Percentiles rank a stretch among this genome's conserved stretches.
phyloP scores from a whole-genome alignment of 2,113 vertebrate genomes.

The Balaeniceps rex region DNA sequence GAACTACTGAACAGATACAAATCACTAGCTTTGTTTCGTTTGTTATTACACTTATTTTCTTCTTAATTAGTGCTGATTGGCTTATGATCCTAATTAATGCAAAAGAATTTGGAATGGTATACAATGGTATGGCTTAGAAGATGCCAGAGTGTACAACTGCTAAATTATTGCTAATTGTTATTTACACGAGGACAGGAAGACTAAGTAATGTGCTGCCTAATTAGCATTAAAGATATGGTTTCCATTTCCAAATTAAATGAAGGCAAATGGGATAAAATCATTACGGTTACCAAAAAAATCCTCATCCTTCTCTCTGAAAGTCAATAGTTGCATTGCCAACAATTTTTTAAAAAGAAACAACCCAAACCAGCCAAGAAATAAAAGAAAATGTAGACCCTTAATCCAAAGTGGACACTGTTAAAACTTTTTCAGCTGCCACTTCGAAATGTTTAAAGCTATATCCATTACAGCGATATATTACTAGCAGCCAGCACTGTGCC shows the following conservation, averaged over 20 bases:
- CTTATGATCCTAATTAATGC: slow-evolving; percentile 81
- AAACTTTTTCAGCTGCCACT: background rate
- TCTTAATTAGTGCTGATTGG: slow-evolving; percentile 80
- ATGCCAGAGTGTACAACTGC: slow-evolving; percentile 79
- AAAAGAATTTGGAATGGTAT: slow-evolving; percentile 80
- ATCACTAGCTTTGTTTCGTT: slow-evolving; percentile 77
- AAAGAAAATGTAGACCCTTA: background rate
- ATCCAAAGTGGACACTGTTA: background rate
- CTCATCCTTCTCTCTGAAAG: slow-evolving; percentile 12
- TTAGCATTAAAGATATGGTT: slow-evolving; percentile 79
- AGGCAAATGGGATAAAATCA: slow-evolving; percentile 63
- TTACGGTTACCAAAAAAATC: slow-evolving; percentile 16
- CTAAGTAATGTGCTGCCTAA: slow-evolving; percentile 74
- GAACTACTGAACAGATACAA: slow-evolving; percentile 77
- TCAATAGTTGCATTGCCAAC: background rate
- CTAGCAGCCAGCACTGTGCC: background rate
- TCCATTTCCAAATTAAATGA: slow-evolving; percentile 71
- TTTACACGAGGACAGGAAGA: slow-evolving; percentile 78
- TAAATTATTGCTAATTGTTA: slow-evolving; percentile 84
- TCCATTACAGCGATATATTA: background rate
- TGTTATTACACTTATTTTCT: slow-evolving; percentile 80
- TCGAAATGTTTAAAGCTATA: background rate
- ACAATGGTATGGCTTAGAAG: slow-evolving; percentile 77
- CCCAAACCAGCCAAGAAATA: background rate
- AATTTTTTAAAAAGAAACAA: background rate